Conservation (phyloP, 2,888 invertebrate species). For the Meganola albula region DNA sequence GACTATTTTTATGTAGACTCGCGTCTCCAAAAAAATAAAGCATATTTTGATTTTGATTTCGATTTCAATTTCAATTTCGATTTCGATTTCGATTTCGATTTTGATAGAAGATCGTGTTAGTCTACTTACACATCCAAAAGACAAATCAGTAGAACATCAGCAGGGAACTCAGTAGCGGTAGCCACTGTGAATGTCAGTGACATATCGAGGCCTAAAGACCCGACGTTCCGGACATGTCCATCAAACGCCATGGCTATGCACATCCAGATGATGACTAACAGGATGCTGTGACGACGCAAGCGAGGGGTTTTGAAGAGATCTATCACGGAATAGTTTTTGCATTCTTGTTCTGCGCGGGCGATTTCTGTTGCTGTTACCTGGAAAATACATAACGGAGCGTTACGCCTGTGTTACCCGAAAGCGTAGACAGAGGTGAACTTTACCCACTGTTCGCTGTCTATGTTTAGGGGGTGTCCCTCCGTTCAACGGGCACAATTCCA, state of each 20-base stretch:
- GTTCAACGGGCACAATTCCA: no score
- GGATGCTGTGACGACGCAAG: conserved; percentile 82
- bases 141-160: conserved; percentile 85
- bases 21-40: no score
- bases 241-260: conserved; percentile 90
- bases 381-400: no score
- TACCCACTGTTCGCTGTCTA: no score
- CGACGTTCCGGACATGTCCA: conserved; percentile 92
- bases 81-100: no score
- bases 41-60: no score
- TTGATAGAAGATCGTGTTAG: no score
- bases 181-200: conserved; percentile 91
- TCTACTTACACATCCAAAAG: conserved; percentile 79
- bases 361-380: conserved; percentile 82
- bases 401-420: no score
- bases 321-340: conserved; percentile 84
- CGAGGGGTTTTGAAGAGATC: conserved; percentile 89
- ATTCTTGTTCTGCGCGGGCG: conserved; percentile 83
- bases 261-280: conserved; percentile 90
- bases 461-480: no score
- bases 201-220: conserved; percentile 86
- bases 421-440: no score
- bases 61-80: no score
- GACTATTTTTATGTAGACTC: no score
- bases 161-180: conserved; percentile 89